These are phyloP conservation scores for Chaenocephalus aceratus DNA, from an alignment of 2,113 vertebrate species.

Conservation along the genomic window DNA sequence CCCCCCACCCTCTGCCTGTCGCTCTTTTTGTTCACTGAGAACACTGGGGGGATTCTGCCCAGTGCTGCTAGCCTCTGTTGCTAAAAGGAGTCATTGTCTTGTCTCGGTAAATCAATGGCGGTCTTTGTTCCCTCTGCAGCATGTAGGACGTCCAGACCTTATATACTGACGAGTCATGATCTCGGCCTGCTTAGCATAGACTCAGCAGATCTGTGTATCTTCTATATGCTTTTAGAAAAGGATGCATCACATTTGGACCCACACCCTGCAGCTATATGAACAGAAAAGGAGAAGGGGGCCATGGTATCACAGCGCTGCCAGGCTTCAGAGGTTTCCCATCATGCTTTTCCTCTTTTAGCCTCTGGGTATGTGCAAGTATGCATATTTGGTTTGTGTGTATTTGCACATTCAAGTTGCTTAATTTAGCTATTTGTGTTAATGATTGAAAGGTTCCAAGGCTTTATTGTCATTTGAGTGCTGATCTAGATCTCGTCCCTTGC, in stretches of 20 bases:
- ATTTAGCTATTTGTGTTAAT: too few species aligned
- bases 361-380: background rate
- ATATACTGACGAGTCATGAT: conserved; percentile 43
- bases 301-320: conserved; percentile 38
- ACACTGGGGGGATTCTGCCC: conserved; percentile 71
- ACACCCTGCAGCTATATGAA: conserved; percentile 4
- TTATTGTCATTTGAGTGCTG: background rate
- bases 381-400: background rate
- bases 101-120: conserved; percentile 70
- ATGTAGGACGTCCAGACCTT: conserved; percentile 42
- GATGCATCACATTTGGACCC: conserved; percentile 39
- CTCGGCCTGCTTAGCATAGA: conserved; percentile 30
- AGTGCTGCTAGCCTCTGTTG: conserved; percentile 68
- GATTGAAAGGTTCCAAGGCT: too few species aligned
- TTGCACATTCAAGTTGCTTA: background rate
- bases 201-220: conserved; percentile 27
- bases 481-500: conserved; percentile 40
- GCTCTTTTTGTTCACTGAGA: conserved; percentile 72
- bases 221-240: conserved; percentile 18
- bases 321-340: conserved; percentile 24
- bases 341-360: background rate
- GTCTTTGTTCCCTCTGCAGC: conserved; percentile 73
- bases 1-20: conserved; percentile 62
- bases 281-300: conserved; percentile 17
- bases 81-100: conserved; percentile 81